Conservation (phyloP, 1,140 invertebrate genomes). For the Papilio helenus region DNA sequence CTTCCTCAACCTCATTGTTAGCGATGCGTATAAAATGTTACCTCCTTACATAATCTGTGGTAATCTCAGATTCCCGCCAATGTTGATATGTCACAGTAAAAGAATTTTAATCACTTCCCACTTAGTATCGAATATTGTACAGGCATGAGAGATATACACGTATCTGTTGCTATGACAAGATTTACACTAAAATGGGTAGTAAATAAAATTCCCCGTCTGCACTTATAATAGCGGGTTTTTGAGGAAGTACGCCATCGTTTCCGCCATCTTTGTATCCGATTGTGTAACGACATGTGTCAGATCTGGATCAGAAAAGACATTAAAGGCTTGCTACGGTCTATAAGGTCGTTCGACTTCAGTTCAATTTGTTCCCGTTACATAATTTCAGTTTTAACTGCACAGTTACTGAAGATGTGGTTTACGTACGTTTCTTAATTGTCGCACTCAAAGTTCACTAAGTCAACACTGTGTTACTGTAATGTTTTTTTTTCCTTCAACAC, state of each 20-base stretch:
- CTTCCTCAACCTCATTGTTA: neutral
- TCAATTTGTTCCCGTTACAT: too few species aligned
- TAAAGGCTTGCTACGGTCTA: neutral
- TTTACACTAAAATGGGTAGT: neutral
- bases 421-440: too few species aligned
- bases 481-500: too few species aligned
- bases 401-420: too few species aligned
- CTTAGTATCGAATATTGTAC: neutral
- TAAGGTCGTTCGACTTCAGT: neutral
- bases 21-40: conserved; percentile 17
- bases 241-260: conserved; percentile 16
- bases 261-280: conserved; percentile 10
- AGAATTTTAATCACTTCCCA: neutral
- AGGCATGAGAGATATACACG: too few species aligned
- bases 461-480: too few species aligned
- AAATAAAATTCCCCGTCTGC: neutral
- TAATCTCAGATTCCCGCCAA: conserved; percentile 29
- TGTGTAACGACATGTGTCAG: neutral
- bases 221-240: neutral
- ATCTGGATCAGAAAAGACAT: conserved; percentile 4
- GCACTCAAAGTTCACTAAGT: too few species aligned
- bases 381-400: neutral
- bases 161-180: neutral
- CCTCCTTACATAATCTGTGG: conserved; percentile 26
- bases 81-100: neutral